Base-by-base conservation (phyloP, 2,797 vertebrate genomes). In the Liasis olivaceus region DNA sequence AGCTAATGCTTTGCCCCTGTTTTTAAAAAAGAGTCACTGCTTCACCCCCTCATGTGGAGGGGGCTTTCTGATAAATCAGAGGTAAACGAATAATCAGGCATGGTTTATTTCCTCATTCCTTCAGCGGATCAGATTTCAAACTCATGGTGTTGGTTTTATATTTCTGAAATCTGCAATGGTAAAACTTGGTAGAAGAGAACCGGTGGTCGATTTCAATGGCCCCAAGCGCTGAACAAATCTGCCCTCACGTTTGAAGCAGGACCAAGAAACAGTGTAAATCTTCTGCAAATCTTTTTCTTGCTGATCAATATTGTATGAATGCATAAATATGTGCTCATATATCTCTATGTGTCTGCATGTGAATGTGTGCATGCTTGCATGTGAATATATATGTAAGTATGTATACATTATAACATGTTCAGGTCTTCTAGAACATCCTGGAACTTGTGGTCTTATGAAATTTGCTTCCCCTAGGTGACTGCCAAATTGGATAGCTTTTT, bases 61-160 rank as follows among this genome's bases (percentile, higher is more conserved):
- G 36, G 36, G 36, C 20, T 0, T 81, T 4, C 26, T 81, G 1
- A 20, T 72, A 89, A 72, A 14, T 63, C 26, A 94, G 62, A 5
- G 92, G 90, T 93, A 15, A 96, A 93, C 72, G 51, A 51, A 85
- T 93, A 89, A 77, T 62, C 4, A 92, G 63, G 24, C 5, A 84
- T 90, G 1, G 14, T 94, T 92, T 63, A 87, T 92, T 92, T 93
- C 84, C 58, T 7, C 81, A 56, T 2, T 90, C 93, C 92, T 94
- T 56, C 42, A 13, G 42, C 28, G 69, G 85, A 87, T 63, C 47
- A 12, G 0, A 28, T 54, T 31, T 63, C 56, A n/a, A 69, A 72
- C 3, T 72, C 14, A n/a, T 26, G 4, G 42, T 31, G 62, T 91
- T 88, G 17, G 15, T 85, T 42, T 63, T 87, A 86, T 66, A 4